phyloP scores from a whole-genome alignment of 2,888 invertebrate species.

The Andrena bicolor region DNA sequence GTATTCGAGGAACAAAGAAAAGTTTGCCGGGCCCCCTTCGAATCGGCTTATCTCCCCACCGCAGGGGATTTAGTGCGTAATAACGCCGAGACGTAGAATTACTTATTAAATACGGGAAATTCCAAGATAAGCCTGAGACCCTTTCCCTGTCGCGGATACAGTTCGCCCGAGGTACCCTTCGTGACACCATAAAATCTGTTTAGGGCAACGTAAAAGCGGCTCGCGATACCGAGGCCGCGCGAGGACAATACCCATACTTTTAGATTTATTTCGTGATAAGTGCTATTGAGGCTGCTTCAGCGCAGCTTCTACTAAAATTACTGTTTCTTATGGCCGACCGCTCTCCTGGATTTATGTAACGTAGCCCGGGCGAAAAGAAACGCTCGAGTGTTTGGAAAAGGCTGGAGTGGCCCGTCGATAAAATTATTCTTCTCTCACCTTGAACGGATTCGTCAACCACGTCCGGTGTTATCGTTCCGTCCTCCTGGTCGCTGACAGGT shows the following conservation, averaged over 20 bases:
- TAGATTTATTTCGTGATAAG: constrained; percentile 55
- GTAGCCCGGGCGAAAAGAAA: neutral
- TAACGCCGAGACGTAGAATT: constrained; percentile 30
- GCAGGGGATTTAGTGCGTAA: constrained; percentile 9
- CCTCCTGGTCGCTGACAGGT: neutral
- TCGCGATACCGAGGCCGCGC: constrained; percentile 33
- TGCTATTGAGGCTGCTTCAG: constrained; percentile 15
- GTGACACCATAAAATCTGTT: constrained; percentile 70
- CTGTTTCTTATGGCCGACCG: neutral
- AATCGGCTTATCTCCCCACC: constrained; percentile 14
- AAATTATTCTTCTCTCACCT: constrained; percentile 36
- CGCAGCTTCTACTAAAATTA: constrained; percentile 11
- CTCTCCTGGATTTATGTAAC: neutral
- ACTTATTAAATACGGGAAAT: constrained; percentile 56
- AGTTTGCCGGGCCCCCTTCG: constrained; percentile 11
- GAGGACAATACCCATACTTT: constrained; percentile 51
- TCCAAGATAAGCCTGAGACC: constrained; percentile 5
- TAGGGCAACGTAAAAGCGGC: constrained; percentile 66
- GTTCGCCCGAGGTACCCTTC: constrained; percentile 2
- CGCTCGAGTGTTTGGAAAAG: neutral
- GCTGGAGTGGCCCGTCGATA: constrained; percentile 1
- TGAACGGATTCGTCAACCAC: neutral
- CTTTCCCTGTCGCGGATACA: neutral
- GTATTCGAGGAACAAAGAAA: constrained; percentile 15
- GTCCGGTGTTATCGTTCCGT: neutral